Evolutionary conservation across 2,888 invertebrate species (phyloP), one percentile per base, ranked within the genome.

Genomic region (Tipula confusa): DNA sequence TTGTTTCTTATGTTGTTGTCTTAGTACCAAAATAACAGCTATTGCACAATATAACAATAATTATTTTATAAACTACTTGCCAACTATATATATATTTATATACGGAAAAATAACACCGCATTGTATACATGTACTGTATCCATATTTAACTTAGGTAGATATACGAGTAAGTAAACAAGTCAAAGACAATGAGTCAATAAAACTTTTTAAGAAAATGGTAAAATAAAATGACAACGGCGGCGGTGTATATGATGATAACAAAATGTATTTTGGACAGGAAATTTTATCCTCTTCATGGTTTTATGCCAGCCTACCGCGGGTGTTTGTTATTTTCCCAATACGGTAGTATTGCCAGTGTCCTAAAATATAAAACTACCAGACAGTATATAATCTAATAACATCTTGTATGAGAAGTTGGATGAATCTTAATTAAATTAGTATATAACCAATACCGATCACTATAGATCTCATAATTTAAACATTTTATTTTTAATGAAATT

Each of bases 51-150:
- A n/a, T n/a, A n/a, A n/a, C n/a, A 64, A 64, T 64, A 24, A 64
- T 64, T 64, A 64, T 64, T 64, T 64, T 64, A 64, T 64, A 64
- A 64, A 24, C 64, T 64, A 64, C 64, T 64, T 64, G 64, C 64
- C 64, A 64, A 64, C 9, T 64, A 24, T 64, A 64, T 43, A 15
- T 43, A 3, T 43, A 15, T n/a, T 13, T n/a, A 15, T 18, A 24
- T 64, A 64, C 43, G 11, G 9, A 64, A 64, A 64, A 64, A 24
- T 64, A 15, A 43, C 43, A 43, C 43, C 15, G 15, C 15, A 24
- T 64, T 64, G 24, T 64, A 64, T 64, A 24, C 9, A 64, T 38
- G 13, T 1, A 1, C 18, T 43, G 11, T 15, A 15, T 43, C n/a
- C n/a, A n/a, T n/a, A n/a, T n/a, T n/a, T n/a, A n/a, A n/a, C n/a